phyloP scores from a whole-genome alignment of 2,797 vertebrate genomes.

The Percopsis omiscomaycus region DNA sequence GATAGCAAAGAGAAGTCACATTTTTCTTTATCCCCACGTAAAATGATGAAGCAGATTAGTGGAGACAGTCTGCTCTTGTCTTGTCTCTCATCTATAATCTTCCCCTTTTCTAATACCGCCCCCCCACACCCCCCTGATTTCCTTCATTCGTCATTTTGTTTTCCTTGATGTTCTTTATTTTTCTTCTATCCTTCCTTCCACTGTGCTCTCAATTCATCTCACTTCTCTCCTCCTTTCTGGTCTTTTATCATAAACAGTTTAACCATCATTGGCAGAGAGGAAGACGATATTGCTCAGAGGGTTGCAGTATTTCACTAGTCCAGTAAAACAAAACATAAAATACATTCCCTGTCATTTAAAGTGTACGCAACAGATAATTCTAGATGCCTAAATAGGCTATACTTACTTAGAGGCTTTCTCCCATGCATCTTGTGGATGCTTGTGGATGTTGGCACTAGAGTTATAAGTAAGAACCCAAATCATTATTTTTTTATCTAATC shows the following conservation, averaged over 20 bases:
- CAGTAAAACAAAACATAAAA: constrained; percentile 21
- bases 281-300: constrained; percentile 38
- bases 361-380: too few species aligned
- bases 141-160: not conserved
- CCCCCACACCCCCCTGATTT: not conserved
- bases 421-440: too few species aligned
- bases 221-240: constrained; percentile 21
- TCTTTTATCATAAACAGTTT: constrained; percentile 38
- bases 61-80: not conserved
- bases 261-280: constrained; percentile 55
- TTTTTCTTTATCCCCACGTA: not conserved
- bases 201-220: not conserved
- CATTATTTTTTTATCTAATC: too few species aligned
- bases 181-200: not conserved
- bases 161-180: not conserved
- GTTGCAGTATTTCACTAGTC: constrained; percentile 27
- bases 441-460: too few species aligned
- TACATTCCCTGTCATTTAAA: constrained; percentile 35
- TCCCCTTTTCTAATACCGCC: not conserved
- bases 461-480: too few species aligned
- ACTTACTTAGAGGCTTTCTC: too few species aligned
- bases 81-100: not conserved
- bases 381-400: too few species aligned
- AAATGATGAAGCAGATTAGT: not conserved
- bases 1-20: constrained; percentile 3